A percentile compares a stretch with the other conserved stretches of the same genome.
Evolutionary conservation across 2,888 invertebrate genomes (phyloP).

Genomic region (Monopis laevigella): DNA sequence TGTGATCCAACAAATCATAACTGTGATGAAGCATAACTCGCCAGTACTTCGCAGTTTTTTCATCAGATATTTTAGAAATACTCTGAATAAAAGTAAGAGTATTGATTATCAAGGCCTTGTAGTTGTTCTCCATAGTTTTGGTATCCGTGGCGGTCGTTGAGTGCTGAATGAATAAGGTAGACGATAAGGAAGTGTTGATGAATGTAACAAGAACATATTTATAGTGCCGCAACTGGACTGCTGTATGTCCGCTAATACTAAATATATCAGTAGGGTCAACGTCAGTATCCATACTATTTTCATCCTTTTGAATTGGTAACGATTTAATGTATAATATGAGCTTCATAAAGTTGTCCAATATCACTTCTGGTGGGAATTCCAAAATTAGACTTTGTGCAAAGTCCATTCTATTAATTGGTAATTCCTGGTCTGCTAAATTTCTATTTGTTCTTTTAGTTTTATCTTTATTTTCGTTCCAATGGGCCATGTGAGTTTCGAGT

Average conservation of each 20-base stretch:
- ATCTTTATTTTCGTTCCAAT: slow-evolving; percentile 57
- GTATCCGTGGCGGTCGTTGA: slow-evolving; percentile 61
- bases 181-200: slow-evolving; percentile 74
- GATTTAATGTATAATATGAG: slow-evolving; percentile 72
- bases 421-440: slow-evolving; percentile 47
- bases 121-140: slow-evolving; percentile 66
- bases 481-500: slow-evolving; percentile 75
- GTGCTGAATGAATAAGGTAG: slow-evolving; percentile 74
- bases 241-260: slow-evolving; percentile 70
- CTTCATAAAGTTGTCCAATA: slow-evolving; percentile 72
- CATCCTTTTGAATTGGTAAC: slow-evolving; percentile 72
- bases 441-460: slow-evolving; percentile 35
- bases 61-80: slow-evolving; percentile 71
- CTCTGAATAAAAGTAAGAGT: slow-evolving; percentile 73
- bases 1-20: slow-evolving; percentile 82
- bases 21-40: slow-evolving; percentile 80
- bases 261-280: slow-evolving; percentile 64
- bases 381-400: slow-evolving; percentile 73
- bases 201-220: slow-evolving; percentile 83
- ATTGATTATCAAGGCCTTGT: slow-evolving; percentile 75
- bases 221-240: slow-evolving; percentile 84
- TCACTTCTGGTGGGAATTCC: slow-evolving; percentile 71
- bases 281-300: slow-evolving; percentile 47
- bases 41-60: slow-evolving; percentile 80
- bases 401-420: slow-evolving; percentile 68